Evolutionary conservation across 92 coral and sea anemone species (phyloP), one percentile per base, ranked within the genome.

Genomic region (Umimayanthus kanabou): DNA sequence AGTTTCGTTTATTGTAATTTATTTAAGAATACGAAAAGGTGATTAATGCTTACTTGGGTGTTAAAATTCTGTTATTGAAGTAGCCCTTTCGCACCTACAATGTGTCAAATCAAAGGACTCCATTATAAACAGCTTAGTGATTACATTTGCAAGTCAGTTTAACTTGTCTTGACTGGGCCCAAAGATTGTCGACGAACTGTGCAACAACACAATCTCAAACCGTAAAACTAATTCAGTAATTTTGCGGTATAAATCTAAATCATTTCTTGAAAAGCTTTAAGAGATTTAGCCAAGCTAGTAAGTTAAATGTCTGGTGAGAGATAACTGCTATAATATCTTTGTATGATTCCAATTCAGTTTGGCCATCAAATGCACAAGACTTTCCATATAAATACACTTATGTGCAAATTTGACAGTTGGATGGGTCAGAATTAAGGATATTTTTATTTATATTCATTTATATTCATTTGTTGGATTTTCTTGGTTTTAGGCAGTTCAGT

Each of bases 31-130:
- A 40, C 50, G 40, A 67, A 69, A 80, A 82, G 45, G 20, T 71
- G 66, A 83, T 69, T 70, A 83, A 20, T 45, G 18, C 66, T 70
- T 70, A 69, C 87, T 42, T 28, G 57, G 66, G 87, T 83, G 87
- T 69, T 29, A 83, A 83, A 42, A 71, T 83, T 70, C 29, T 69
- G 9, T 69, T 70, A 83, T 47, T 70, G 77, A 43, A 74, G 29
- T 18, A 70, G 42, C 78, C 23, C 42, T 40, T 83, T 83, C 77
- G 64, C 87, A 83, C 76, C 77, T 83, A 6, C 26, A 13, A 7
- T 4, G 65, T 70, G 77, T 47, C 87, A 70, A 71, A 71, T 83
- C 66, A 45, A 33, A 70, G 23, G 47, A 37, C 85, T 28, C 75
- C 33, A 25, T 66, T 66, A 6, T 15, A 83, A 71, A 70, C 65